Conservation (phyloP, 2,888 invertebrate species). For the Gari tellinella region DNA sequence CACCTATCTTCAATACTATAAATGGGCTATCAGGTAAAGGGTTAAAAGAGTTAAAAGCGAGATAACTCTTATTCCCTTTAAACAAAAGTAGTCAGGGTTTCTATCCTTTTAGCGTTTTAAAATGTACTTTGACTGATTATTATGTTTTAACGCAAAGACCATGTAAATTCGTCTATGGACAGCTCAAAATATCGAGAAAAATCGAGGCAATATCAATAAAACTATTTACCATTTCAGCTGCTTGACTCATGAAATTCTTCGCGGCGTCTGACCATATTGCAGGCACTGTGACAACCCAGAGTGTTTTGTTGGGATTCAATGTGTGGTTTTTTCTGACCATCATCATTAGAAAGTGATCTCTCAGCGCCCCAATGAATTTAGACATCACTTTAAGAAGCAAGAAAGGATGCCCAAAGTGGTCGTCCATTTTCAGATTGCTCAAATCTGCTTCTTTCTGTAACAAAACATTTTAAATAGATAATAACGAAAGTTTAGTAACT, state of each 20-base stretch:
- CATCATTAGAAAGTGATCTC: conserved; percentile 3
- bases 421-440: neutral
- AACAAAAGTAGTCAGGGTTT: no score
- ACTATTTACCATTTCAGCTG: conserved; percentile 6
- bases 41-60: no score
- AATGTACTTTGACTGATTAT: no score
- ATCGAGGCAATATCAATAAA: neutral
- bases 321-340: conserved; percentile 5
- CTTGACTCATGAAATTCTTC: conserved; percentile 3
- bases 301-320: neutral
- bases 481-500: no score
- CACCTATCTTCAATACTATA: no score
- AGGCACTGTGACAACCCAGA: conserved; percentile 15
- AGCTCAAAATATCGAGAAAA: no score
- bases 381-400: neutral
- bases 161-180: no score
- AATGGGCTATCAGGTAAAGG: no score
- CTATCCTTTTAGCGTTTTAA: no score
- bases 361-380: conserved; percentile 15
- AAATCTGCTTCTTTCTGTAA: neutral
- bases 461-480: neutral
- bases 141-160: no score
- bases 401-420: neutral
- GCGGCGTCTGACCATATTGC: conserved; percentile 11
- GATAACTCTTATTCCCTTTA: no score